Conservation (phyloP, 2,113 vertebrate genomes). For the Noctilio leporinus region DNA sequence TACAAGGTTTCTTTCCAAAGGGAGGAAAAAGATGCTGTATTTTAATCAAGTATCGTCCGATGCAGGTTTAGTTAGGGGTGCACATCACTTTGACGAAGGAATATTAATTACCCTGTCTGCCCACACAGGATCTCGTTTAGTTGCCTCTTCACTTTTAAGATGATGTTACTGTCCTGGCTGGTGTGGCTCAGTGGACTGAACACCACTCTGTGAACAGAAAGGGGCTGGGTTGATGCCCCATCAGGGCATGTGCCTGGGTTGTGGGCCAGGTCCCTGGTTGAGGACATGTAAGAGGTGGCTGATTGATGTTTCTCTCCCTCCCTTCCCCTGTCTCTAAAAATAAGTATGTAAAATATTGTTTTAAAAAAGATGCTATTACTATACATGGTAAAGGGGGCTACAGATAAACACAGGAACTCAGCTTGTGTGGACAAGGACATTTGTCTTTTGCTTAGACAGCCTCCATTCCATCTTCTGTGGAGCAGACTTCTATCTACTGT, state of each 20-base stretch:
- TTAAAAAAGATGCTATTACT: neutral
- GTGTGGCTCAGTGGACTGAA: no score
- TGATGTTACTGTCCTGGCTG: neutral
- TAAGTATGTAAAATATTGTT: no score
- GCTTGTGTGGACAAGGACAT: neutral
- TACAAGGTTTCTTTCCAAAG: neutral
- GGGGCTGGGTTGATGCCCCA: no score
- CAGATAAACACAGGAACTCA: neutral
- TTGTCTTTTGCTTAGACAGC: neutral
- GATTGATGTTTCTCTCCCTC: no score
- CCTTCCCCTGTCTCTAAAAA: no score
- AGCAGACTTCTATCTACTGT: neutral
- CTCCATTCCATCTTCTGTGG: neutral
- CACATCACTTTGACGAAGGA: neutral
- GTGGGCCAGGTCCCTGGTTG: no score
- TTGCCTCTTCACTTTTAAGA: neutral
- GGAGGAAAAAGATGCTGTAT: fast-evolving
- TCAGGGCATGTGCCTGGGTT: no score
- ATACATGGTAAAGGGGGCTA: neutral
- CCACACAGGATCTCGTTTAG: neutral
- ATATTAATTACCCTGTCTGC: neutral
- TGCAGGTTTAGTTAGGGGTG: neutral
- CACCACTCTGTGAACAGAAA: no score
- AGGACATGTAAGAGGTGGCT: no score
- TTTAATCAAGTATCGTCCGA: neutral